A percentile compares a stretch with the other conserved stretches of the same genome.
Evolutionary conservation across 2,888 invertebrate genomes (phyloP).

Genomic region (Parnassius mnemosyne): DNA sequence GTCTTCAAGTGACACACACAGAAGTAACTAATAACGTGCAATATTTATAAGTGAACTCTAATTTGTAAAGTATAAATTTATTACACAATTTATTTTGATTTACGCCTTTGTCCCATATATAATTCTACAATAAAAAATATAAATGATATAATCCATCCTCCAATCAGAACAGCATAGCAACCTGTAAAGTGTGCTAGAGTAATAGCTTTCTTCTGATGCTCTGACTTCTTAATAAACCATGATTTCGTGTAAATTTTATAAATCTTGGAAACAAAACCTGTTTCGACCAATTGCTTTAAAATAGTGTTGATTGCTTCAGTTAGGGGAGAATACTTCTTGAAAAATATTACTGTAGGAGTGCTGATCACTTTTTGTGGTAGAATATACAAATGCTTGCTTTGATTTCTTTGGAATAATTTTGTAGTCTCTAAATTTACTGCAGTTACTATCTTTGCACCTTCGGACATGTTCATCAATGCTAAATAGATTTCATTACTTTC

Average conservation of each 20-base stretch:
- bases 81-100: background rate
- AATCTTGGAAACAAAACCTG: constrained; percentile 52
- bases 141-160: constrained; percentile 52
- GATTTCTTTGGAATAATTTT: constrained; percentile 39
- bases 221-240: constrained; percentile 7
- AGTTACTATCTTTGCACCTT: constrained; percentile 53
- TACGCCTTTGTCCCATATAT: constrained; percentile 34
- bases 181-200: constrained; percentile 56
- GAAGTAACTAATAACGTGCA: too few species aligned
- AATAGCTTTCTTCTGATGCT: constrained; percentile 41
- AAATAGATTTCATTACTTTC: constrained; percentile 43
- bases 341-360: constrained; percentile 56
- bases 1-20: too few species aligned
- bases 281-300: constrained; percentile 48
- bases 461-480: constrained; percentile 43
- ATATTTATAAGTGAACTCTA: too few species aligned
- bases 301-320: constrained; percentile 43
- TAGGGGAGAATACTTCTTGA: constrained; percentile 62
- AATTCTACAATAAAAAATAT: constrained; percentile 52
- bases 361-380: constrained; percentile 46
- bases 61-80: too few species aligned
- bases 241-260: constrained; percentile 42
- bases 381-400: constrained; percentile 45
- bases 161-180: constrained; percentile 53
- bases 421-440: constrained; percentile 53